Conservation (phyloP, 2,888 invertebrate genomes). For the Torymus aiolomorphi region DNA sequence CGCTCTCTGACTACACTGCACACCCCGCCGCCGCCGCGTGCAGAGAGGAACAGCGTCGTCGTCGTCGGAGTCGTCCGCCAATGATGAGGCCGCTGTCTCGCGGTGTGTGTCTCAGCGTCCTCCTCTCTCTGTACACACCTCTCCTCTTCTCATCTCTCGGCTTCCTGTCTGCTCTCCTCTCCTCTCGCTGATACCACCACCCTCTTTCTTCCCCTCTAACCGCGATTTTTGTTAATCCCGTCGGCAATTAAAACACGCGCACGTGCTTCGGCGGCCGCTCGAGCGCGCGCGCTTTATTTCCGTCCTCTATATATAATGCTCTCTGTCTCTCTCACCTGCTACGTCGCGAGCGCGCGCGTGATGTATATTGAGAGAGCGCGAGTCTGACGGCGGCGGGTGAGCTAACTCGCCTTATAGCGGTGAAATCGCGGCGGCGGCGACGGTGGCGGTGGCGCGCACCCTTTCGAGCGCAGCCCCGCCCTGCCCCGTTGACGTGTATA, state of each 20-base stretch:
- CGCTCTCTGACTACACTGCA: conserved; percentile 62
- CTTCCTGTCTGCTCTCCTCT: conserved; percentile 54
- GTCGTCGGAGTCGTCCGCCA: conserved; percentile 69
- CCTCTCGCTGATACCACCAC: conserved; percentile 11
- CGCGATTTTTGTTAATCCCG: not conserved
- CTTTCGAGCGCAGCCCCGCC: conserved; percentile 74
- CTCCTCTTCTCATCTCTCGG: conserved; percentile 55
- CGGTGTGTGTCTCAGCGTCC: conserved; percentile 58
- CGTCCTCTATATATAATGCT: too few species aligned
- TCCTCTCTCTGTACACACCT: conserved; percentile 49
- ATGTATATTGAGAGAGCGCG: not conserved
- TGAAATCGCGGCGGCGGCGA: not conserved
- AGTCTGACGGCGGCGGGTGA: not conserved
- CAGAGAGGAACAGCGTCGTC: conserved; percentile 50
- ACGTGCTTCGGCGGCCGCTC: conserved; percentile 12
- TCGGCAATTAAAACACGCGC: not conserved
- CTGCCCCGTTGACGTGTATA: conserved; percentile 57
- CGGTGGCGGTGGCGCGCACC: conserved; percentile 68
- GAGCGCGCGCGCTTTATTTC: too few species aligned
- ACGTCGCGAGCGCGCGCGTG: too few species aligned
- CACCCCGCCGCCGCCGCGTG: conserved; percentile 65
- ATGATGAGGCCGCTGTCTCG: conserved; percentile 73
- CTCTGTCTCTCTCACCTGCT: too few species aligned
- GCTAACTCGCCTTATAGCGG: conserved; percentile 8
- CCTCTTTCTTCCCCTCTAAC: conserved; percentile 19